phyloP scores from a whole-genome alignment of 2,113 vertebrate species.

The Ardeotis arabs region DNA sequence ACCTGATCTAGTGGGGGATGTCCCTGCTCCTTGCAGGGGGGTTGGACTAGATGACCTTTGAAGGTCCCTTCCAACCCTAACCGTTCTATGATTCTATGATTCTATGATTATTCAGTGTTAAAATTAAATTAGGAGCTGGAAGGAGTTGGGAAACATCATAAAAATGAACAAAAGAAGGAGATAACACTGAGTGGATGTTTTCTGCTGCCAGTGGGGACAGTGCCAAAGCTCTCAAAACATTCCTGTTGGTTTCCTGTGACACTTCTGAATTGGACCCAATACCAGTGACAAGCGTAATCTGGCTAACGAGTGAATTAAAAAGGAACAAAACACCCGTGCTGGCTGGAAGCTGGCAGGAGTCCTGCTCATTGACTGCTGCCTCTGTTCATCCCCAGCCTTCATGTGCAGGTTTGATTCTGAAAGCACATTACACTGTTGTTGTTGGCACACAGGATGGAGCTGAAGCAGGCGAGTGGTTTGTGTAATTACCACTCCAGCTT shows the following conservation, averaged over 20 bases:
- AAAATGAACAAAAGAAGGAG: not conserved
- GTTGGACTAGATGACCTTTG: too few relatives aligned
- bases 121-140: not conserved
- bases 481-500: not conserved
- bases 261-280: not conserved
- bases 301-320: not conserved
- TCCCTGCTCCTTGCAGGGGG: too few relatives aligned
- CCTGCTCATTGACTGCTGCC: slow-evolving; percentile 16
- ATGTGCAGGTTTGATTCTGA: not conserved
- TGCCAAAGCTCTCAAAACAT: not conserved
- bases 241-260: rapidly evolving
- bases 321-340: not conserved
- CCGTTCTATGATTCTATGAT: too few relatives aligned
- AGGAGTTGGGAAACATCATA: not conserved
- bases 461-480: not conserved
- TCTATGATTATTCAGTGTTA: not conserved
- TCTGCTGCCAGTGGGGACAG: not conserved
- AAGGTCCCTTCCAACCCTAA: too few relatives aligned
- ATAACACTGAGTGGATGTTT: rapidly evolving
- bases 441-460: not conserved
- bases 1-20: too few relatives aligned
- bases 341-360: slow-evolving; percentile 29
- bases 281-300: not conserved
- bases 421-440: not conserved
- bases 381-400: not conserved